phyloP scores from a whole-genome alignment of 2,888 invertebrate genomes.

The Caenorhabditis zanzibari region DNA sequence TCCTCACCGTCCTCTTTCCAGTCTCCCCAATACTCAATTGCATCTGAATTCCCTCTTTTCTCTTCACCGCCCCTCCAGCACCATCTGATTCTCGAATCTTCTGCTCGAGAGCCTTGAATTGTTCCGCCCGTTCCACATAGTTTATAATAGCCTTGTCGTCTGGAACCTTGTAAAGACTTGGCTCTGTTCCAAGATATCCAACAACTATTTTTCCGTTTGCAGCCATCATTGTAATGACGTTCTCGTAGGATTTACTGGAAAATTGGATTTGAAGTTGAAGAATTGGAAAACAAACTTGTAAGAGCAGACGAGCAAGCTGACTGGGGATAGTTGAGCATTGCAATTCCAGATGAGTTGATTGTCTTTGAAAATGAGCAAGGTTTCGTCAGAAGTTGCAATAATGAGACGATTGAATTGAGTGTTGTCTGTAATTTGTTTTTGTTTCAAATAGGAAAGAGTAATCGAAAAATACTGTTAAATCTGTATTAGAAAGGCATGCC shows the following conservation, averaged over 20 bases:
- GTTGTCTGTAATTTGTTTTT: slow-evolving; percentile 40
- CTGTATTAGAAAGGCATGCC: too few species aligned
- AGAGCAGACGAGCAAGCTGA: slow-evolving; percentile 47
- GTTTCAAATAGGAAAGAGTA: too few species aligned
- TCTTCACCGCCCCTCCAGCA: slow-evolving; percentile 25
- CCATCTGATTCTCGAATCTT: slow-evolving; percentile 51
- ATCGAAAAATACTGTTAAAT: too few species aligned
- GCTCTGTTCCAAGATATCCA: slow-evolving; percentile 73
- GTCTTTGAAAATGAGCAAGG: slow-evolving; percentile 66
- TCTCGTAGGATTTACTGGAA: slow-evolving; percentile 62
- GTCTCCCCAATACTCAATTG: slow-evolving; percentile 41
- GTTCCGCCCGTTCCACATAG: slow-evolving; percentile 41
- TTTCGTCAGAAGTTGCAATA: slow-evolving; percentile 62
- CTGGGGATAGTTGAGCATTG: slow-evolving; percentile 59
- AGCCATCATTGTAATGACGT: slow-evolving; percentile 60
- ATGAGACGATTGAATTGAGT: slow-evolving; percentile 56
- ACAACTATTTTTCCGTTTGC: slow-evolving; percentile 61
- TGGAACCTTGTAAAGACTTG: slow-evolving; percentile 65
- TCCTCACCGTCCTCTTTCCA: slow-evolving; percentile 52
- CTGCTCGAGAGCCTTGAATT: slow-evolving; percentile 53
- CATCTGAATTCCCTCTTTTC: slow-evolving; percentile 51
- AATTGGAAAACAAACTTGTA: slow-evolving; percentile 42
- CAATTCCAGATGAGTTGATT: slow-evolving; percentile 71
- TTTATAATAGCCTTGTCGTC: slow-evolving; percentile 52
- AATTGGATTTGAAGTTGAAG: not conserved